Base-by-base conservation (phyloP, 2,888 invertebrate genomes). In the Norana najaformis region DNA sequence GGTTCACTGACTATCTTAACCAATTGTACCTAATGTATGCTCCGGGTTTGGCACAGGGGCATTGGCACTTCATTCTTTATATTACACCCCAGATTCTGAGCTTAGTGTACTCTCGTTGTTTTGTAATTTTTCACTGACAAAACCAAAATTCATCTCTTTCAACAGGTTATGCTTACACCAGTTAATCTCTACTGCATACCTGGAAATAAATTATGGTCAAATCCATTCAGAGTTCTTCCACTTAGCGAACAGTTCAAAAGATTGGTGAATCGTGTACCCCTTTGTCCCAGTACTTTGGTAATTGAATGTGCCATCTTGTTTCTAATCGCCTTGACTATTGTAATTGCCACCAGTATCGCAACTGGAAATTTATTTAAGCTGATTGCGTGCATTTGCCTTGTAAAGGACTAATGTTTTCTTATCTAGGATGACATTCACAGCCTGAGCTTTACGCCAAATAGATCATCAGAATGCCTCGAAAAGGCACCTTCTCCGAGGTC, bases 351-450 rank as follows among this genome's bases (percentile, higher is more conserved):
- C 69, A 53, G 53, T 5, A 30, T 53, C 53, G n/a, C n/a, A 69
- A 69, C 11, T 4, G 30, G 69, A 69, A n/a, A 69, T 69, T 69
- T 69, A 69, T n/a, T 69, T 1, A 69, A 69, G 30, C 11, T 16
- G n/a, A 11, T n/a, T n/a, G 11, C 11, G 11, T 69, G 69, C 69
- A 69, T 30, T 13, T 11, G 30, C 69, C 13, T 69, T 53, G 6
- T 69, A n/a, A 69, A 8, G 30, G 30, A n/a, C 69, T n/a, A 69
- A n/a, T 69, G 85, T 85, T 85, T 23, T 85, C 23, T 85, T 85
- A 11, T 85, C 23, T 85, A 85, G 85, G 85, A 85, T 85, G 85
- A 85, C 37, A 37, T 85, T 37, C 37, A 37, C 85, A 85, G 34
- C 85, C 37, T 37, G 36, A 85, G 85, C 36, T 36, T 36, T 37